Evolutionary conservation across 2,888 invertebrate species (phyloP), one percentile per base, ranked within the genome.

Genomic region (Eurytoma californica): DNA sequence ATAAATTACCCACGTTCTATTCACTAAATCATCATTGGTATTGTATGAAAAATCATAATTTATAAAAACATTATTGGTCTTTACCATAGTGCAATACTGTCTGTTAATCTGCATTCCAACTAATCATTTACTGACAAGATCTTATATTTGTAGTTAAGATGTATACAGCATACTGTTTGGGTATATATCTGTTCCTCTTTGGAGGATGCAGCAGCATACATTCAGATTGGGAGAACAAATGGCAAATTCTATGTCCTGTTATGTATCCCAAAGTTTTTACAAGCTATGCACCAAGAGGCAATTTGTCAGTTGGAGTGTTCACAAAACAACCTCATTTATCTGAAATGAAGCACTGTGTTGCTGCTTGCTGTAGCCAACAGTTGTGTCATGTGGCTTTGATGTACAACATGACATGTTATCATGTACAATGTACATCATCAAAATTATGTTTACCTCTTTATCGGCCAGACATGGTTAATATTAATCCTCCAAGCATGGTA

Each of bases 341-440:
- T 85, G 91, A 92, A 76, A 86, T 94, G 79, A 92, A 93, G 86
- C 91, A 93, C 85, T 95, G 95, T 91, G 92, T 95, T 78, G 91
- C 93, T 90, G 91, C 93, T 85, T 95, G 95, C 91, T 94, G 96
- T 89, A 85, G 92, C 68, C 90, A 94, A 83, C 91, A 93, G 70
- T 90, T 91, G 2, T 97, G 97, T 88, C 95, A 97, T 89, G 94
- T 96, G 82, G 96, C 95, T 3, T 94, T 97, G 87, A 94, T 95
- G 89, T 94, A 93, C 83, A 94, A 95, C 85, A 90, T 92, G 24
- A 94, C 94, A 81, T 97, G 97, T 88, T 97, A 94, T 87, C 95
- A 95, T 89, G 93, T 96, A 20, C 92, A 93, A 79, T 96, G 96
- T 90, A 91, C 90, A 5, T 94, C 92, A 84, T 94, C 95, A 86